Evolutionary conservation across 1,140 invertebrate genomes (phyloP).

Genomic region (Trissolcus basalis): DNA sequence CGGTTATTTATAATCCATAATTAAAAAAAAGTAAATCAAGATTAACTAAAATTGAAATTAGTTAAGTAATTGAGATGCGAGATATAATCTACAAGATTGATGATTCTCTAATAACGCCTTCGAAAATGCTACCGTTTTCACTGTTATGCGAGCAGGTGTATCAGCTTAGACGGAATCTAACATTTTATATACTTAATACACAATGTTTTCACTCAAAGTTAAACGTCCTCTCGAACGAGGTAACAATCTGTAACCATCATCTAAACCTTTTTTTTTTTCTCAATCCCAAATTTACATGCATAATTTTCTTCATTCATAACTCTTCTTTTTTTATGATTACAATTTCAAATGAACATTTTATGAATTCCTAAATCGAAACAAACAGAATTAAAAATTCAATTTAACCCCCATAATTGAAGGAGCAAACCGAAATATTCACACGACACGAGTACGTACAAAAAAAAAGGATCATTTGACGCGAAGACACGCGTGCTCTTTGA

Average conservation of each 20-base stretch:
- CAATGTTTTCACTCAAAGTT: not conserved
- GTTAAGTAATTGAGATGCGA: conserved; percentile 46
- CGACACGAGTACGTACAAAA: conserved; percentile 25
- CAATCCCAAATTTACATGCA: too few relatives aligned
- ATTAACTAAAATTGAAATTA: conserved; percentile 48
- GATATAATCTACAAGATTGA: conserved; percentile 52
- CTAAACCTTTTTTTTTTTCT: too few relatives aligned
- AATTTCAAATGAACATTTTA: too few relatives aligned
- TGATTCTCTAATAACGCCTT: conserved; percentile 54
- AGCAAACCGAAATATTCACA: too few relatives aligned
- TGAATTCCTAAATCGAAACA: too few relatives aligned
- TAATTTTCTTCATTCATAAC: too few relatives aligned
- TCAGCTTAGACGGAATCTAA: conserved; percentile 3
- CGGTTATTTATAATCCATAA: conserved; percentile 30
- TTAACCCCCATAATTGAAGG: too few relatives aligned
- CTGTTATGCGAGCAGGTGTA: conserved; percentile 45
- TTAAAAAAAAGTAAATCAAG: conserved; percentile 34
- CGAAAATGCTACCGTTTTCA: conserved; percentile 54
- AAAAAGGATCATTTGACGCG: conserved; percentile 41
- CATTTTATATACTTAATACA: not conserved
- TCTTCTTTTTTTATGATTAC: too few relatives aligned
- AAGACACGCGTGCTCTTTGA: conserved; percentile 29
- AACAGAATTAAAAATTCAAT: not conserved
- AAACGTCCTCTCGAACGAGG: not conserved
- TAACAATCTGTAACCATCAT: too few relatives aligned